These are phyloP conservation scores for Porites rus DNA, from an alignment of 92 coral and sea anemone genomes.

Conservation along the genomic window DNA sequence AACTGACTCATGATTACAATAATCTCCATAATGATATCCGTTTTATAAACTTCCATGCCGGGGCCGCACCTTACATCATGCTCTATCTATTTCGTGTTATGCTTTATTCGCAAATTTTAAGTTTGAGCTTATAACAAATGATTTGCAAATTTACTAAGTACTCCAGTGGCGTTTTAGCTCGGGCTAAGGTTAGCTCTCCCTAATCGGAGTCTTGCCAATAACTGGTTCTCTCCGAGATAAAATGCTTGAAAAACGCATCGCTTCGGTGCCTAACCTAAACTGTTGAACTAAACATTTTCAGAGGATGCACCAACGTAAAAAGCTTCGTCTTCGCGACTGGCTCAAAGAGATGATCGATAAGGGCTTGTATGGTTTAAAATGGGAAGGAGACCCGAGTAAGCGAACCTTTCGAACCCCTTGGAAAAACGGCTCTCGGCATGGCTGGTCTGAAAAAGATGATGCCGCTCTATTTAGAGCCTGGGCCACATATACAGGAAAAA, in stretches of 20 bases:
- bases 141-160: not conserved
- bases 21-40: slow-evolving; percentile 14
- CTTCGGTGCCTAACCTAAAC: too few species aligned
- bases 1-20: not conserved
- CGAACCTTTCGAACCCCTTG: slow-evolving; percentile 81
- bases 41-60: not conserved
- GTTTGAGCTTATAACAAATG: not conserved
- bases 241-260: too few species aligned
- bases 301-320: slow-evolving; percentile 60
- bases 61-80: slow-evolving; percentile 1
- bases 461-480: slow-evolving; percentile 85
- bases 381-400: slow-evolving; percentile 71
- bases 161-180: not conserved
- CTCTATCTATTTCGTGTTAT: not conserved
- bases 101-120: not conserved
- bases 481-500: slow-evolving; percentile 90
- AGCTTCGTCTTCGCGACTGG: slow-evolving; percentile 83
- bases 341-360: slow-evolving; percentile 70
- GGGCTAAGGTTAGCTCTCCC: not conserved
- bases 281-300: not conserved
- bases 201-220: not conserved
- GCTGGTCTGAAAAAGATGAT: slow-evolving; percentile 77
- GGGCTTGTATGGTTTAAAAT: slow-evolving; percentile 73
- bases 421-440: slow-evolving; percentile 89
- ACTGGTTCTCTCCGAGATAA: not conserved